Conservation (phyloP, 2,113 vertebrate genomes). For the Camarhynchus parvulus region DNA sequence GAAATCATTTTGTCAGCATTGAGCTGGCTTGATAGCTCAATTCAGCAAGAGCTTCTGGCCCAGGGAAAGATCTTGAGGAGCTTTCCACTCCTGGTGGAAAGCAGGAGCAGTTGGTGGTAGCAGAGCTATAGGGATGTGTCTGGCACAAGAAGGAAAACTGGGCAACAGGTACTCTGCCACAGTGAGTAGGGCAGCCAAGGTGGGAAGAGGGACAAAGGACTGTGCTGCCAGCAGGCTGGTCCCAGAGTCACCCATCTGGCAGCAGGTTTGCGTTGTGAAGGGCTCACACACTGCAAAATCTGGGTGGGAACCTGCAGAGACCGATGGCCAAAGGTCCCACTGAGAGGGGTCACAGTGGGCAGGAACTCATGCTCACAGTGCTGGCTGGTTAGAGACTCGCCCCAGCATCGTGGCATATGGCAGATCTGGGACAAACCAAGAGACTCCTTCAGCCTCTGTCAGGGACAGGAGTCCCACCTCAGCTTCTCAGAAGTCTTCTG, state of each 20-base stretch:
- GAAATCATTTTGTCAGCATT: neutral
- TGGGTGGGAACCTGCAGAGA: neutral
- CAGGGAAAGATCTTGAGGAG: neutral
- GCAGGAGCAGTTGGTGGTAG: neutral
- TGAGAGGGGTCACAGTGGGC: neutral
- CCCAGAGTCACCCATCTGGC: neutral
- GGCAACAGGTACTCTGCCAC: neutral
- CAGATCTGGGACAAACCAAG: neutral
- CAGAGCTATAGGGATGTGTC: neutral
- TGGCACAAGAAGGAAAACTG: neutral
- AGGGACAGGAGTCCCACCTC: neutral
- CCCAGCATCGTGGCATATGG: fast-evolving
- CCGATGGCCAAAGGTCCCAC: fast-evolving
- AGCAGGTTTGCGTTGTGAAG: neutral
- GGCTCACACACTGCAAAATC: neutral
- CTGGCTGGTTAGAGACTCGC: neutral
- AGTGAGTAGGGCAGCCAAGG: neutral
- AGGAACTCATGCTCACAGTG: neutral
- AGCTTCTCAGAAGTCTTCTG: neutral
- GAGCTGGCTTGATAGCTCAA: neutral
- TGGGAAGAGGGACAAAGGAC: neutral
- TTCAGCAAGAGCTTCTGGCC: neutral
- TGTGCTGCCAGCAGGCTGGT: neutral
- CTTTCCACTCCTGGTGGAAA: neutral
- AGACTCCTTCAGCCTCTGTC: neutral